phyloP scores from a whole-genome alignment of 2,888 invertebrate genomes.

The Athalia rosae region DNA sequence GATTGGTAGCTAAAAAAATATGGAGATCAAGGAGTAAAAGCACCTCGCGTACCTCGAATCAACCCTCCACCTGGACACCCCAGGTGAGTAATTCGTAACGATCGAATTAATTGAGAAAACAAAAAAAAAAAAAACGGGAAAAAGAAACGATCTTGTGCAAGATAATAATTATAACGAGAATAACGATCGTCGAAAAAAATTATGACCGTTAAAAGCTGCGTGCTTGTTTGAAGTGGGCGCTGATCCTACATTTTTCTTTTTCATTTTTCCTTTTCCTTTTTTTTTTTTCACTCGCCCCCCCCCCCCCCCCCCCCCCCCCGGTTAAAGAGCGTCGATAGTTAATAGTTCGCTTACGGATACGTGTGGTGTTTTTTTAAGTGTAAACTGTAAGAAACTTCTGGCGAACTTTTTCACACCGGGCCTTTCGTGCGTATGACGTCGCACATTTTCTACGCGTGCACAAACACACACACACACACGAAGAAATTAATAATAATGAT shows the following conservation, averaged over 20 bases:
- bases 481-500: too few relatives aligned
- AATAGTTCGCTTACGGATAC: neutral
- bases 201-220: too few relatives aligned
- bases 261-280: neutral
- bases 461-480: too few relatives aligned
- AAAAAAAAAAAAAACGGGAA: too few relatives aligned
- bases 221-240: too few relatives aligned
- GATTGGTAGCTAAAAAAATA: conserved; percentile 88
- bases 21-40: conserved; percentile 91
- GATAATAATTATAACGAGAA: too few relatives aligned
- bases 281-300: conserved; percentile 3
- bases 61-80: conserved; percentile 86
- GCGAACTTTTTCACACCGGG: neutral
- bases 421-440: neutral
- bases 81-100: conserved; percentile 81
- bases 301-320: too few relatives aligned
- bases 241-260: conserved; percentile 1
- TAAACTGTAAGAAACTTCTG: conserved; percentile 5
- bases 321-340: neutral
- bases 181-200: too few relatives aligned
- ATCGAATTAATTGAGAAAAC: too few relatives aligned
- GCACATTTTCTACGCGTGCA: too few relatives aligned
- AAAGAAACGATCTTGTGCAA: neutral
- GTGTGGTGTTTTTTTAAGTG: neutral
- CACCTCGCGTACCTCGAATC: conserved; percentile 80